Evolutionary conservation across 2,888 invertebrate genomes (phyloP).

Genomic region (Chrysolina haemoptera): DNA sequence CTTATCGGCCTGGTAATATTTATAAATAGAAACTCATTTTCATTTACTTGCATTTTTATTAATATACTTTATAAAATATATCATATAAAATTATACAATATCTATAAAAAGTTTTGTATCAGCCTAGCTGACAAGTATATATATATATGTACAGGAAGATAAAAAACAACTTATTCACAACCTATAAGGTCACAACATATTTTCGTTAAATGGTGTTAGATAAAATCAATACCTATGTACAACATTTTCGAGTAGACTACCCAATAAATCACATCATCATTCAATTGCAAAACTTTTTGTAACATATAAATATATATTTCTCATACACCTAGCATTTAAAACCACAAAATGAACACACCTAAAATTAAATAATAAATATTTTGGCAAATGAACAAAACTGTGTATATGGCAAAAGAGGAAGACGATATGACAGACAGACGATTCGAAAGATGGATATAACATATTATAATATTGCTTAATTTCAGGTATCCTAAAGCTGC

Average conservation of each 20-base stretch:
- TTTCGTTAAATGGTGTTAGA: slow-evolving; percentile 35
- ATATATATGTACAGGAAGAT: slow-evolving; percentile 44
- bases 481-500: slow-evolving; percentile 53
- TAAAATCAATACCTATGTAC: slow-evolving; percentile 24
- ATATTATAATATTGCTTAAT: slow-evolving; percentile 44
- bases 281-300: slow-evolving; percentile 49
- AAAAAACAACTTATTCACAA: slow-evolving; percentile 58
- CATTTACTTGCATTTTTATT: slow-evolving; percentile 54
- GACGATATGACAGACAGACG: slow-evolving; percentile 46
- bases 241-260: slow-evolving; percentile 35
- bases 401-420: slow-evolving; percentile 53
- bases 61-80: slow-evolving; percentile 63
- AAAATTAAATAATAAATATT: slow-evolving; percentile 51
- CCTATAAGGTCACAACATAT: slow-evolving; percentile 59
- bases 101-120: slow-evolving; percentile 59
- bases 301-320: slow-evolving; percentile 31
- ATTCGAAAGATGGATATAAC: slow-evolving; percentile 28
- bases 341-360: slow-evolving; percentile 39
- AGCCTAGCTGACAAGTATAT: slow-evolving; percentile 53
- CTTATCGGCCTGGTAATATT: slow-evolving; percentile 20
- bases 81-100: slow-evolving; percentile 64
- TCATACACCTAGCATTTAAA: slow-evolving; percentile 25
- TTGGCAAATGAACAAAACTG: slow-evolving; percentile 46
- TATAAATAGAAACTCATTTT: slow-evolving; percentile 32
- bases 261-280: slow-evolving; percentile 54